A percentile compares a stretch with the other conserved stretches of the same genome.
These are phyloP conservation scores for Dromas ardeola DNA, from an alignment of 2,113 vertebrate genomes.

Conservation along the genomic window DNA sequence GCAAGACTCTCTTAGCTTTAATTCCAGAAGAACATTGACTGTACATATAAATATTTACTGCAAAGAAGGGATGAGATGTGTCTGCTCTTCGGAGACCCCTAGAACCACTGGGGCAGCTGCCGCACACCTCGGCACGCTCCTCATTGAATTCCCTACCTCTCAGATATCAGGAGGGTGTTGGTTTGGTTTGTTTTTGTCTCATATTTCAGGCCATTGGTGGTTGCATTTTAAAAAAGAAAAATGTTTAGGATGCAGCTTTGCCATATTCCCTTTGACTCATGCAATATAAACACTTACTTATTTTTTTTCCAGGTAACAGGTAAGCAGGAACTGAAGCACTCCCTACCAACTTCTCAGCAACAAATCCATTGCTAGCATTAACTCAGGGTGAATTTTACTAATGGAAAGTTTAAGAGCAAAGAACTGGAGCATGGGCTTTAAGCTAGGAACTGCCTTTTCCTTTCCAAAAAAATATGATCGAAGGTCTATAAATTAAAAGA, in stretches of 20 bases:
- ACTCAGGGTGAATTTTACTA: background rate
- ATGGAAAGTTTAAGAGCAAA: conserved; percentile 36
- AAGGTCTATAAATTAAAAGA: conserved; percentile 50
- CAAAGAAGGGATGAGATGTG: conserved; percentile 65
- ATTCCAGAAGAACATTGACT: conserved; percentile 58
- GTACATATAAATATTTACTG: conserved; percentile 75
- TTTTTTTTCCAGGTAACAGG: background rate
- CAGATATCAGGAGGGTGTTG: background rate
- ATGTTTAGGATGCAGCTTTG: conserved; percentile 44
- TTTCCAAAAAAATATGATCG: background rate
- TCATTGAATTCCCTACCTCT: conserved; percentile 12
- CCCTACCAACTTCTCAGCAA: conserved; percentile 44
- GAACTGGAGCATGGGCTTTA: conserved; percentile 25
- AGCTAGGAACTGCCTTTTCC: conserved; percentile 3
- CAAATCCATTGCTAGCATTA: background rate
- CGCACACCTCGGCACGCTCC: background rate
- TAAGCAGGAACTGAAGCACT: conserved; percentile 64
- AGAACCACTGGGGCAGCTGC: conserved; percentile 36
- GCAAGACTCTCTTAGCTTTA: conserved; percentile 18
- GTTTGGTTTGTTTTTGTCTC: background rate
- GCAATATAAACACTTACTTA: background rate
- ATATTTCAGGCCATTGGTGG: conserved; percentile 16
- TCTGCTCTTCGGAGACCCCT: conserved; percentile 65
- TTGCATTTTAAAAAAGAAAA: background rate
- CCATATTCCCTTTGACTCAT: conserved; percentile 47